Percentiles rank a stretch among this genome's conserved stretches.
Evolutionary conservation across 2,888 invertebrate genomes (phyloP).

Genomic region (Saturnia pavonia): DNA sequence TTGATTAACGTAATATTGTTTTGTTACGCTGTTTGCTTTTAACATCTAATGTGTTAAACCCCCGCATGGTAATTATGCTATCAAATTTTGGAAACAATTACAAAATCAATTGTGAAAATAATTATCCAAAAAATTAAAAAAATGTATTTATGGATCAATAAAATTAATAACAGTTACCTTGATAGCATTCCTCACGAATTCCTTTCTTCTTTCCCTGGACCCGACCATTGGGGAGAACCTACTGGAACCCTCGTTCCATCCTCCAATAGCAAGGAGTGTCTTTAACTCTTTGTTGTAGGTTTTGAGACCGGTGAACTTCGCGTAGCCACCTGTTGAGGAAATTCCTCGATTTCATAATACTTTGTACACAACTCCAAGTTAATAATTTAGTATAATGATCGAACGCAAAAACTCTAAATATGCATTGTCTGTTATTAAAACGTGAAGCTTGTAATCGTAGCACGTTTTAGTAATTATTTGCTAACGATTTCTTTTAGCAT

Average conservation of each 20-base stretch:
- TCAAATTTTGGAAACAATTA: too few relatives aligned
- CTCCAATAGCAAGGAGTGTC: constrained; percentile 94
- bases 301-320: constrained; percentile 95
- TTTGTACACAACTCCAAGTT: not conserved
- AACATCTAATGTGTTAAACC: too few relatives aligned
- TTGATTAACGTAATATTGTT: too few relatives aligned
- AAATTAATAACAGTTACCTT: constrained; percentile 78
- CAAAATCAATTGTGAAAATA: too few relatives aligned
- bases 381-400: not conserved
- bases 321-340: constrained; percentile 89
- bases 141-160: not conserved
- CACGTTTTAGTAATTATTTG: not conserved
- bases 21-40: too few relatives aligned
- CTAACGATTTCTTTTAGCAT: not conserved
- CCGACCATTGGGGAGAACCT: constrained; percentile 94
- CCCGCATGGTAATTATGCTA: too few relatives aligned
- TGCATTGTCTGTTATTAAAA: not conserved
- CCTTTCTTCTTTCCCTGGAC: constrained; percentile 87
- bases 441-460: too few relatives aligned
- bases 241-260: constrained; percentile 96
- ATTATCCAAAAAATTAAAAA: not conserved
- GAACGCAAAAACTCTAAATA: not conserved
- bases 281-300: constrained; percentile 95
- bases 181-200: constrained; percentile 91
- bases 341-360: not conserved